These are phyloP conservation scores for Sisyra nigra DNA, from an alignment of 2,888 invertebrate genomes.

Conservation along the genomic window DNA sequence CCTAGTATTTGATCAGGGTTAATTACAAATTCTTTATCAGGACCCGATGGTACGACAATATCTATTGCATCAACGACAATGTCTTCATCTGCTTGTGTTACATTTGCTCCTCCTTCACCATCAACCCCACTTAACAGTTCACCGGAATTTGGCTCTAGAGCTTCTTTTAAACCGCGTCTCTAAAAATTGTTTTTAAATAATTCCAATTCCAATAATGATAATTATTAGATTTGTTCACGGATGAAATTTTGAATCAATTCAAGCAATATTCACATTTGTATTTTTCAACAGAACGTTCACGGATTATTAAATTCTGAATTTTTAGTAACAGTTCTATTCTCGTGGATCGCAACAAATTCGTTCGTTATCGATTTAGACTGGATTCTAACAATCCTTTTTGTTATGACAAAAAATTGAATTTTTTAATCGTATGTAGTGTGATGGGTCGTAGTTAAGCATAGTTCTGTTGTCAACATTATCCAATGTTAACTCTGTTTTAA, in stretches of 20 bases:
- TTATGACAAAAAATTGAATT: no score
- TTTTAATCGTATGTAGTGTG: no score
- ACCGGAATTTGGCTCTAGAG: slow-evolving; percentile 30
- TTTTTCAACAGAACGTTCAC: not conserved
- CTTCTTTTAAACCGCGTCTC: slow-evolving; percentile 43
- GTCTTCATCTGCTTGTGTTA: slow-evolving; percentile 38
- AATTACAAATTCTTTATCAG: slow-evolving; percentile 46
- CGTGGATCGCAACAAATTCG: no score
- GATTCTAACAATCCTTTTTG: no score
- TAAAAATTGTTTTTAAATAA: slow-evolving; percentile 17
- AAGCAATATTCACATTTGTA: not conserved
- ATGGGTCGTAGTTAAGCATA: no score
- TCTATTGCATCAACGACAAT: slow-evolving; percentile 53
- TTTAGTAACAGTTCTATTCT: no score
- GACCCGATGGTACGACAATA: slow-evolving; percentile 18
- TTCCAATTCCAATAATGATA: no score
- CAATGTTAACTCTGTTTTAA: no score
- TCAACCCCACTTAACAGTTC: slow-evolving; percentile 30
- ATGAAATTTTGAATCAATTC: not conserved
- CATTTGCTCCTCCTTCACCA: slow-evolving; percentile 26
- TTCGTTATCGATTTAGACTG: no score
- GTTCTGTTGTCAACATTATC: no score
- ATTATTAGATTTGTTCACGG: not conserved
- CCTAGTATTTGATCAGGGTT: slow-evolving; percentile 69
- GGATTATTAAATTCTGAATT: no score